A percentile compares a stretch with the other conserved stretches of the same genome.
Conservation (phyloP, 2,888 invertebrate species). For the Caenorhabditis sp. region DNA sequence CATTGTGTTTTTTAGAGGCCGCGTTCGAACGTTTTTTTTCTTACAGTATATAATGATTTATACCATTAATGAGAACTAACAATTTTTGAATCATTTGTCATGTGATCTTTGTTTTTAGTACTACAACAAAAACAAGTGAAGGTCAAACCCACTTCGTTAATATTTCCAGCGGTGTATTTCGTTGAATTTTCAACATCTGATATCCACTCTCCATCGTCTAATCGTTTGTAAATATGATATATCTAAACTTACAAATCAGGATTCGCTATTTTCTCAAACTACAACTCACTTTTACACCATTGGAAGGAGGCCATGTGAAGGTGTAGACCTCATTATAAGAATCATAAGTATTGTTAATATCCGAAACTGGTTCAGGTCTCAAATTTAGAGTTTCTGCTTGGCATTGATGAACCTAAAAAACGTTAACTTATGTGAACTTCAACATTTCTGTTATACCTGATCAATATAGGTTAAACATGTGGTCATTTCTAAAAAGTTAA, state of each 20-base stretch:
- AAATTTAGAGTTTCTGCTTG: conserved; percentile 24
- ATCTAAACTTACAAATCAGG: conserved; percentile 7
- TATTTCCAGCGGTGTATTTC: conserved; percentile 4
- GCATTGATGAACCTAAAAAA: conserved; percentile 32
- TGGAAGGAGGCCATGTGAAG: conserved; percentile 24
- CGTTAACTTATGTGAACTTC: neutral
- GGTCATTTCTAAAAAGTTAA: neutral
- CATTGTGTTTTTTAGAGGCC: too few species aligned
- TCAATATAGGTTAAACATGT: neutral
- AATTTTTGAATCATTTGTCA: too few species aligned
- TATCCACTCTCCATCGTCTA: conserved; percentile 11
- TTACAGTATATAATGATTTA: neutral
- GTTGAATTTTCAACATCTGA: neutral
- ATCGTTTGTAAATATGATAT: conserved; percentile 35
- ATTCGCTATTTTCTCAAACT: neutral
- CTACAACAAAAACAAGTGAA: neutral
- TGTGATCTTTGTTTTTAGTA: neutral
- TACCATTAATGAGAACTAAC: neutral
- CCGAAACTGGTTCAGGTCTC: conserved; percentile 31
- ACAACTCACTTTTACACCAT: conserved; percentile 26
- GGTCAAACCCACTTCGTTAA: conserved; percentile 30
- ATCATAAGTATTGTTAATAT: conserved; percentile 8
- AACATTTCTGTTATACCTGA: neutral
- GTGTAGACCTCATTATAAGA: neutral
- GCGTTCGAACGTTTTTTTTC: too few species aligned